Conservation (phyloP, 2,113 vertebrate genomes). For the Pituophis catenifer region DNA sequence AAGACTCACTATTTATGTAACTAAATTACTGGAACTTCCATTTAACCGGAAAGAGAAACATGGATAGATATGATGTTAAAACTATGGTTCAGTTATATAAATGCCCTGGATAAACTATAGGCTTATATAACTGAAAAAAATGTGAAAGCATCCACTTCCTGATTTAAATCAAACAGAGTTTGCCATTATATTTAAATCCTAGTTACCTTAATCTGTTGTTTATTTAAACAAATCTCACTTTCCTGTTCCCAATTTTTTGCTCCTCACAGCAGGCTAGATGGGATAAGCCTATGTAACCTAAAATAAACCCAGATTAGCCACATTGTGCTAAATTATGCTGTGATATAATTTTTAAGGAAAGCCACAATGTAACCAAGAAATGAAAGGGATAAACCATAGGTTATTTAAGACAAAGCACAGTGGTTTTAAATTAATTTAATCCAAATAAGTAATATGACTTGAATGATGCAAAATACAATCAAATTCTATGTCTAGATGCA, state of each 20-base stretch:
- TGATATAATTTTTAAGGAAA: not conserved
- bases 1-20: not conserved
- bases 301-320: not conserved
- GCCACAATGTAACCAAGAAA: not conserved
- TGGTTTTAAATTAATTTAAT: not conserved
- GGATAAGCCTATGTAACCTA: not conserved
- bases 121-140: not conserved
- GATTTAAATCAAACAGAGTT: not conserved
- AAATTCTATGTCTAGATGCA: not conserved
- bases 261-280: not conserved
- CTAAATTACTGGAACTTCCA: not conserved
- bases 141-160: not conserved
- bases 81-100: not conserved
- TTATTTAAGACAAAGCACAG: not conserved
- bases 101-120: not conserved
- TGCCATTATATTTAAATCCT: not conserved
- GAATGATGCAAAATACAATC: not conserved
- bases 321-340: not conserved
- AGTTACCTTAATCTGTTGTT: not conserved
- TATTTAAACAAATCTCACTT: not conserved
- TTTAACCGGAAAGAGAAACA: not conserved
- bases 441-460: not conserved
- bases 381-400: not conserved
- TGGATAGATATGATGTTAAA: not conserved
- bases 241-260: not conserved